Conservation (phyloP, 2,888 invertebrate genomes). For the Yponomeuta cagnagella region DNA sequence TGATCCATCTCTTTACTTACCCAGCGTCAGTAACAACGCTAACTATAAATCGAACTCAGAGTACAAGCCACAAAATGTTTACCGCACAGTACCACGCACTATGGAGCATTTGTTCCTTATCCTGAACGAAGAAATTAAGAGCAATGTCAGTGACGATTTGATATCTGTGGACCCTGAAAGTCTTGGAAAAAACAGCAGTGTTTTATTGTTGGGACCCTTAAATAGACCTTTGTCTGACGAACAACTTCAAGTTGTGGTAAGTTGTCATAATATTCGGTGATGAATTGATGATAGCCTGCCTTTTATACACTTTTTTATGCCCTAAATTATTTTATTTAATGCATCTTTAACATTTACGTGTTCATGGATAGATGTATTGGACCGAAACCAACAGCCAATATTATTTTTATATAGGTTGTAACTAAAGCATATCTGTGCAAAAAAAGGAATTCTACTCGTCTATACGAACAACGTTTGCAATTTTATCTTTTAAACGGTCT, state of each 20-base stretch:
- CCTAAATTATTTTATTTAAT: too few relatives aligned
- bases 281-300: too few relatives aligned
- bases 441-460: too few relatives aligned
- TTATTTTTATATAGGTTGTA: too few relatives aligned
- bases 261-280: conserved; percentile 24
- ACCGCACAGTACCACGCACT: conserved; percentile 16
- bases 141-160: conserved; percentile 47
- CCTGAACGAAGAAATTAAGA: conserved; percentile 60
- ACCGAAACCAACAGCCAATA: too few relatives aligned
- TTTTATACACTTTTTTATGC: too few relatives aligned
- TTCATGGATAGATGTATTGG: too few relatives aligned
- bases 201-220: conserved; percentile 60
- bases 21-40: conserved; percentile 7
- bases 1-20: background rate
- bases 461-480: too few relatives aligned
- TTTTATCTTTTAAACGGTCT: too few relatives aligned
- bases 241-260: conserved; percentile 55
- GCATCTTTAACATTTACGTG: too few relatives aligned
- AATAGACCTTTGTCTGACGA: conserved; percentile 45
- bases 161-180: conserved; percentile 62
- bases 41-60: background rate
- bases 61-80: background rate
- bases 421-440: too few relatives aligned
- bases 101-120: conserved; percentile 60
- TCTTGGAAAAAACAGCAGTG: conserved; percentile 55